Conservation (phyloP, 2,888 invertebrate species). For the Hirudinaria manillensis region DNA sequence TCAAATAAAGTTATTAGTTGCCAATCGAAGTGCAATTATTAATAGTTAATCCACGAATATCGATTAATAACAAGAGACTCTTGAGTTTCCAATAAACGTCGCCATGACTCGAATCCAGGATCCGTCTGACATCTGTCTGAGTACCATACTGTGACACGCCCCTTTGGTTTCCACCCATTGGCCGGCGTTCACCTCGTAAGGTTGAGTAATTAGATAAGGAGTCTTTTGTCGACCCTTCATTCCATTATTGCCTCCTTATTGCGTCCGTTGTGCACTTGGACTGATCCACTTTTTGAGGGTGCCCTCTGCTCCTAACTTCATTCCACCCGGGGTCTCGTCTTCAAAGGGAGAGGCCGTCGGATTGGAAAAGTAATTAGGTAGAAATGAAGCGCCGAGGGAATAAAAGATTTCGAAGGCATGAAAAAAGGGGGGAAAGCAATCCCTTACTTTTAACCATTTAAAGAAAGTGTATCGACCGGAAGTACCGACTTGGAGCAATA, state of each 20-base stretch:
- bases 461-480: too few species aligned
- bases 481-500: not conserved
- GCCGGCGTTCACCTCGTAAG: not conserved
- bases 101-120: too few species aligned
- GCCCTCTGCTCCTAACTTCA: too few species aligned
- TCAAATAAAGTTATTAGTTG: too few species aligned
- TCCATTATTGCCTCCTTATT: constrained; percentile 11
- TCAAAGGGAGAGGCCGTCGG: not conserved
- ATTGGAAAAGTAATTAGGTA: too few species aligned
- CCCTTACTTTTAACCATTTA: not conserved
- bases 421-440: not conserved
- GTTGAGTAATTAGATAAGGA: constrained; percentile 13
- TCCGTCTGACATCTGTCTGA: constrained; percentile 2
- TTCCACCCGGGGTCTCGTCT: not conserved
- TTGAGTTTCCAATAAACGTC: too few species aligned
- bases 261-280: constrained; percentile 1
- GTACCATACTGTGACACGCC: not conserved
- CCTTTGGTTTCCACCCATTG: not conserved
- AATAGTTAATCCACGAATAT: too few species aligned
- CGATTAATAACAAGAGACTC: too few species aligned
- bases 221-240: constrained; percentile 7
- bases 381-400: not conserved
- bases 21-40: too few species aligned
- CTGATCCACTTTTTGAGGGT: not conserved
- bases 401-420: not conserved